Evolutionary conservation across 2,113 vertebrate genomes (phyloP), one percentile per base, ranked within the genome.

Genomic region (Bufo bufo): DNA sequence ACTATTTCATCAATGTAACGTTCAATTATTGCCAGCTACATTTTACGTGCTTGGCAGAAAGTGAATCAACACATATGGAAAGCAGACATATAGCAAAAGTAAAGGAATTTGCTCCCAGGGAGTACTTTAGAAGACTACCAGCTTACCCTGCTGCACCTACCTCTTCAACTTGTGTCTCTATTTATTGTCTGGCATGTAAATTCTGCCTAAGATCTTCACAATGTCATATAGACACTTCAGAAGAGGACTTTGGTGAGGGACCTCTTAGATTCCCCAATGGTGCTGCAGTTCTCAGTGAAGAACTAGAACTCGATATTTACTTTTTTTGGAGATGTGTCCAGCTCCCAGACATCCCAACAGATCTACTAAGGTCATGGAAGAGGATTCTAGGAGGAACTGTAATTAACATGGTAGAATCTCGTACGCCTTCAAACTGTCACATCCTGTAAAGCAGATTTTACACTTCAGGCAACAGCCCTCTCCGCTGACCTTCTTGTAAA

Each of bases 11-110:
- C 92, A 59, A 90, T 71, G 84, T 89, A 77, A 87, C 63, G 89
- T 85, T 90, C 88, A 92, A 92, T 91, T 80, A 91, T 89, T 90
- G 89, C 87, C 89, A 92, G 85, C 78, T 89, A 90, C 1, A 43
- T 69, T 78, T 49, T 78, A 84, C 49, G 72, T 89, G 49, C 61
- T 83, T 88, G 80, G 87, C 80, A 83, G 71, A 13, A 19, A 52
- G 69, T 54, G 65, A 83, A 77, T 77, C 87, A 23, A 82, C 33
- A 83, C 50, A 84, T 75, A 54, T 85, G 16, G 43, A 82, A 23
- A 82, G 7, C 65, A 71, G 65, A 74, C 33, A 58, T 8, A 69
- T 13, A 74, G 66, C 33, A 75, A 82, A 81, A 87, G 33, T 43
- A 49, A 69, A 84, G 50, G 82, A 84, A 33, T 71, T 71, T 43